phyloP scores from a whole-genome alignment of 92 coral and sea anemone genomes.

The Actinostola sp. region DNA sequence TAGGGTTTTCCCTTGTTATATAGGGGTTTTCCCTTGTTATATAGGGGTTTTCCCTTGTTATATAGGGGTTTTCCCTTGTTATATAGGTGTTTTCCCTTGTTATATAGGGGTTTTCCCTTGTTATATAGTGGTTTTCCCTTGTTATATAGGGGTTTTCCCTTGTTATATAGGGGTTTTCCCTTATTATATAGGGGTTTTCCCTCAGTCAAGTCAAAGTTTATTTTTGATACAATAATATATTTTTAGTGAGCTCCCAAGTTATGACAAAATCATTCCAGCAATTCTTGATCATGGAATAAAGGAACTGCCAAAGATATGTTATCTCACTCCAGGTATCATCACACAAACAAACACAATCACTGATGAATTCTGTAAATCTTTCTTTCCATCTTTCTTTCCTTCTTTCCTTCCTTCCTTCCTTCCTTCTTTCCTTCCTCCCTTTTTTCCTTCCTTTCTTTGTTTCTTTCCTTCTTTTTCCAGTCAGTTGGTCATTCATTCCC shows the following conservation, averaged over 20 bases:
- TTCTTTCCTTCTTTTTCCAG: not conserved
- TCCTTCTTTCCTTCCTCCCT: no score
- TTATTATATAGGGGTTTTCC: not conserved
- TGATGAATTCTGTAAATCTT: not conserved
- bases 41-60: not conserved
- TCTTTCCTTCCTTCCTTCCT: not conserved
- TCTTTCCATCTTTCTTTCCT: not conserved
- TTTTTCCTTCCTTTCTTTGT: not conserved
- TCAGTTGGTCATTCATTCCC: no score
- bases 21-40: not conserved
- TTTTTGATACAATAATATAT: not conserved
- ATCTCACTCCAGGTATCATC: slow-evolving; percentile 95
- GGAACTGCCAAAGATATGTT: slow-evolving; percentile 80
- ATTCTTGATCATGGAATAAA: slow-evolving; percentile 82
- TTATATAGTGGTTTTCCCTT: no score
- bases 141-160: not conserved
- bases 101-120: no score
- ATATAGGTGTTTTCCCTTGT: not conserved
- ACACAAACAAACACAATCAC: no score
- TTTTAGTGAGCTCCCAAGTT: slow-evolving; percentile 93
- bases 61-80: not conserved
- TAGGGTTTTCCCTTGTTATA: not conserved
- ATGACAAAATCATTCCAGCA: slow-evolving; percentile 80
- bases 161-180: not conserved
- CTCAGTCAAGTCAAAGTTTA: not conserved